A percentile compares a stretch with the other conserved stretches of the same genome.
Evolutionary conservation across 1,140 invertebrate genomes (phyloP).

Genomic region (Conus betulinus): DNA sequence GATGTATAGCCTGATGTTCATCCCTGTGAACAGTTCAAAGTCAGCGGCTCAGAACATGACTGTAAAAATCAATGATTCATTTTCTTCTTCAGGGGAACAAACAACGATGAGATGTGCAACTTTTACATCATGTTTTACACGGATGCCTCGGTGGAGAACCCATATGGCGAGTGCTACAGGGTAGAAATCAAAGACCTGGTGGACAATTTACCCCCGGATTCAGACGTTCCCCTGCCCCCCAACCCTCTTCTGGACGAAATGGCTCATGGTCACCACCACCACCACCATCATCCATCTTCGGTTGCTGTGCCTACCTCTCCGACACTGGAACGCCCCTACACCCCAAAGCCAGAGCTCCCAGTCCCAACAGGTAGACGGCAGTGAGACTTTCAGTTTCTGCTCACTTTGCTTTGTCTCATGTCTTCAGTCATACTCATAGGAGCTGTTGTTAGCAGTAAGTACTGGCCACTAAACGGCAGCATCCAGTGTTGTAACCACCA

Average conservation of each 20-base stretch:
- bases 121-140: constrained; percentile 99
- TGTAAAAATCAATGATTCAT: constrained; percentile 35
- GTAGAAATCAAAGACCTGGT: constrained; percentile 53
- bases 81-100: neutral
- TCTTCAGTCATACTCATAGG: too few species aligned
- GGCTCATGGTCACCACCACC: constrained; percentile 66
- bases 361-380: neutral
- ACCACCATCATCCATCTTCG: neutral
- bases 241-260: constrained; percentile 75
- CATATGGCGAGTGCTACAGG: constrained; percentile 55
- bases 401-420: neutral
- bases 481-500: too few species aligned
- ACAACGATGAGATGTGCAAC: constrained; percentile 98
- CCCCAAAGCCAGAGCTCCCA: neutral
- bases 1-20: neutral
- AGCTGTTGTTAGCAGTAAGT: too few species aligned
- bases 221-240: constrained; percentile 68
- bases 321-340: neutral
- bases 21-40: neutral
- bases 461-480: too few species aligned
- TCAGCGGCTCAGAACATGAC: neutral
- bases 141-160: constrained; percentile 76
- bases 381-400: neutral
- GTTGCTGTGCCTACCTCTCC: neutral
- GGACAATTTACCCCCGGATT: constrained; percentile 68